Conservation (phyloP, 2,113 vertebrate genomes). For the Nicator chloris region DNA sequence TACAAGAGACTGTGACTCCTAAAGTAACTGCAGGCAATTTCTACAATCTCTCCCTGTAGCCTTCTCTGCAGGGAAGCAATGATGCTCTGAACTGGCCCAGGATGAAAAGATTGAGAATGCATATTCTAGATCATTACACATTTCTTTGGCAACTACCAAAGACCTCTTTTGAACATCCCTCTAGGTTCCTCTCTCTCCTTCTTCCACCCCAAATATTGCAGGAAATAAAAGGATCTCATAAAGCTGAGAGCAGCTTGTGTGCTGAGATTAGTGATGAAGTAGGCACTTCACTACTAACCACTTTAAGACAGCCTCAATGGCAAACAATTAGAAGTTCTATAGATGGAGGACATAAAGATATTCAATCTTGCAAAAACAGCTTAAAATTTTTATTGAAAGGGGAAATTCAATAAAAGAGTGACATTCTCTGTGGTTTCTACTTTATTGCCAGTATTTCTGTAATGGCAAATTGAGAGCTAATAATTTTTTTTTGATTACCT, state of each 20-base stretch:
- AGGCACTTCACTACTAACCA: neutral
- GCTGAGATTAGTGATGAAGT: neutral
- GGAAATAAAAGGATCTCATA: neutral
- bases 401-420: neutral
- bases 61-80: neutral
- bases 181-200: neutral
- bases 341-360: neutral
- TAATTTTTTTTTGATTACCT: neutral
- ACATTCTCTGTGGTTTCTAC: neutral
- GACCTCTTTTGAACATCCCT: neutral
- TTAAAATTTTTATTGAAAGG: neutral
- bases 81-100: neutral
- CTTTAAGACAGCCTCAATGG: neutral
- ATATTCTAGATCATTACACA: neutral
- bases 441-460: neutral
- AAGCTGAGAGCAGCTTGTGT: neutral
- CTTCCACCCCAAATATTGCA: neutral
- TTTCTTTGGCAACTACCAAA: neutral
- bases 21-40: neutral
- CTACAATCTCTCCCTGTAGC: neutral
- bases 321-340: neutral
- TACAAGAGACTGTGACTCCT: neutral
- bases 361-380: neutral
- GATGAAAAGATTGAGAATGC: neutral
- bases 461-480: neutral